Percentiles rank a stretch among this genome's conserved stretches.
These are phyloP conservation scores for Eristalinus aeneus DNA, from an alignment of 2,888 invertebrate genomes.

Conservation along the genomic window DNA sequence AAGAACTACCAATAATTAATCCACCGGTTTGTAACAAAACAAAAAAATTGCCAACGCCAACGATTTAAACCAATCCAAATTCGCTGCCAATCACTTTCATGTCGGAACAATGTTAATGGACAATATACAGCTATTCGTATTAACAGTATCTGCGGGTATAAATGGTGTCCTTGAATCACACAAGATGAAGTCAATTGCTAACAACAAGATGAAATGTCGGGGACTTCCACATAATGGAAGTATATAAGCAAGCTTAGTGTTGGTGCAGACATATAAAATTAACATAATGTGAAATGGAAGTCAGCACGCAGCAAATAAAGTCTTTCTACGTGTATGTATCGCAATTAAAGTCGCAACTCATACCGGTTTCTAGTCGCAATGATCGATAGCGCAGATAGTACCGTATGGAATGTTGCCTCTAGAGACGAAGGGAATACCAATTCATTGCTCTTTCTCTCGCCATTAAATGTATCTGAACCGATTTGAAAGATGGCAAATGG, in stretches of 20 bases:
- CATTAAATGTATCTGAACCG: conserved; percentile 35
- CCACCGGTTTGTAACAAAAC: not conserved
- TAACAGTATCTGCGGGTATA: not conserved
- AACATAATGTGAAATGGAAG: conserved; percentile 30
- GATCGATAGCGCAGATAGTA: conserved; percentile 26
- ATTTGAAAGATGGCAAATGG: not conserved
- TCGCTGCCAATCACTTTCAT: conserved; percentile 6
- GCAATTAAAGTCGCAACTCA: not conserved
- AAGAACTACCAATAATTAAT: not conserved
- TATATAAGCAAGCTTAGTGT: not conserved
- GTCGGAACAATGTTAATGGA: conserved; percentile 6
- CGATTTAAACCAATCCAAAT: not conserved
- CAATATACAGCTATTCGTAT: conserved; percentile 40
- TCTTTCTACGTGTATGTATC: not conserved
- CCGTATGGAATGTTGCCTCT: conserved; percentile 30
- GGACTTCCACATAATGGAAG: not conserved
- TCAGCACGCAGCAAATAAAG: conserved; percentile 1
- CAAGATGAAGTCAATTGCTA: conserved; percentile 21
- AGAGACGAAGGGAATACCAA: conserved; percentile 30
- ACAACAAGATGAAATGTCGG: not conserved
- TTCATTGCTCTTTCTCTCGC: not conserved
- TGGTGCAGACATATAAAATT: conserved; percentile 30
- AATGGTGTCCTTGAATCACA: conserved; percentile 50
- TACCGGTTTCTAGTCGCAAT: conserved; percentile 34
- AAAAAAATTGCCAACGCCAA: not conserved